Conservation (phyloP, 2,113 vertebrate species). For the Taurulus bubalis region DNA sequence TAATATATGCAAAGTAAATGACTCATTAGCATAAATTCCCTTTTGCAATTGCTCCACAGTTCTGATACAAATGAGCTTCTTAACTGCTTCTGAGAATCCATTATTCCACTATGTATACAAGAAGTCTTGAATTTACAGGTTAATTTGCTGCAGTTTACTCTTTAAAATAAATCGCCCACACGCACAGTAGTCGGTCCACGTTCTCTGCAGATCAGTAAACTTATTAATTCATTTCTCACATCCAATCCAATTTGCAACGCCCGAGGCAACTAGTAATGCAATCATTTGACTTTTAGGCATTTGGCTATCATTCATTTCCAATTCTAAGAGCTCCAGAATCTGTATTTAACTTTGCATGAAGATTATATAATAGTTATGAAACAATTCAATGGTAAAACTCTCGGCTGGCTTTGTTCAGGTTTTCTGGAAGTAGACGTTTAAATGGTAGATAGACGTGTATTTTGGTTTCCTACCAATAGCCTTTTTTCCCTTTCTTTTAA, state of each 20-base stretch:
- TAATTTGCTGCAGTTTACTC: neutral
- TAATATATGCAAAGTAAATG: slow-evolving; percentile 24
- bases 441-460: no score
- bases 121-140: neutral
- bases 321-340: neutral
- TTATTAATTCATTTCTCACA: slow-evolving; percentile 27
- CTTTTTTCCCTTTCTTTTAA: no score
- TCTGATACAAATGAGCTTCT: slow-evolving; percentile 5
- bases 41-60: neutral
- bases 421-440: neutral
- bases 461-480: no score
- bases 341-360: neutral
- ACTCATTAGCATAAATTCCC: slow-evolving; percentile 18
- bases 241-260: neutral
- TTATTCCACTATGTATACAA: neutral
- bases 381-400: neutral
- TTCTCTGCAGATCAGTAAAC: slow-evolving; percentile 4
- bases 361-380: neutral
- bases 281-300: neutral
- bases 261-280: neutral
- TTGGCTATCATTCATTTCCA: neutral
- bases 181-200: neutral
- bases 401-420: neutral
- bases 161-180: neutral
- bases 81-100: neutral